A percentile compares a stretch with the other conserved stretches of the same genome.
Conservation (phyloP, 2,797 vertebrate species). For the Acanthiza pusilla region DNA sequence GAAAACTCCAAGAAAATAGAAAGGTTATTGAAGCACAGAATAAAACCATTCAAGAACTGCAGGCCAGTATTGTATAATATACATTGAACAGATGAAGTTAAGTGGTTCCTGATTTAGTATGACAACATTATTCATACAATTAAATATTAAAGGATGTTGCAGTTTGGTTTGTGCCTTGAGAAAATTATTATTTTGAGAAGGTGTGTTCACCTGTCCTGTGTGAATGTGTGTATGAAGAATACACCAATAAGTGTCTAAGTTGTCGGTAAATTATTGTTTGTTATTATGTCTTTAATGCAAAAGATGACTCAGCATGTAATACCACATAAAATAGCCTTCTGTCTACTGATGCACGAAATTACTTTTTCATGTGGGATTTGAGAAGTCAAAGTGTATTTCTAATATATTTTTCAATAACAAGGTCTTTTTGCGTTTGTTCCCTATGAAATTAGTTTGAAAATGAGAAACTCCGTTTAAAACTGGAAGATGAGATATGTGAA, state of each 20-base stretch:
- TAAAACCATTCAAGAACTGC: constrained; percentile 92
- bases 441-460: constrained; percentile 85
- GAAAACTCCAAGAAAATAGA: constrained; percentile 84
- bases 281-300: neutral
- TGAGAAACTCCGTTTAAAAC: constrained; percentile 87
- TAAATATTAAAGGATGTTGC: neutral
- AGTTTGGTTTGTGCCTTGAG: neutral
- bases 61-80: constrained; percentile 72
- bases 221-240: neutral
- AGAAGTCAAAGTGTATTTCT: neutral
- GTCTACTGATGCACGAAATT: neutral
- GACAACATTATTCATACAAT: neutral
- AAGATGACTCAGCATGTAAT: neutral
- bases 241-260: neutral
- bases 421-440: constrained; percentile 1
- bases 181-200: neutral
- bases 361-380: neutral
- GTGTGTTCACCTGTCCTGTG: neutral
- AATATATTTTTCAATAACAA: constrained; percentile 29
- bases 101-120: neutral
- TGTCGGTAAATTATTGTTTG: neutral
- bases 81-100: neutral
- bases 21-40: constrained; percentile 87
- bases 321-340: neutral
- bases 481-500: constrained; percentile 89